phyloP scores from a whole-genome alignment of 1,140 invertebrate genomes.

The Achatina immaculata region DNA sequence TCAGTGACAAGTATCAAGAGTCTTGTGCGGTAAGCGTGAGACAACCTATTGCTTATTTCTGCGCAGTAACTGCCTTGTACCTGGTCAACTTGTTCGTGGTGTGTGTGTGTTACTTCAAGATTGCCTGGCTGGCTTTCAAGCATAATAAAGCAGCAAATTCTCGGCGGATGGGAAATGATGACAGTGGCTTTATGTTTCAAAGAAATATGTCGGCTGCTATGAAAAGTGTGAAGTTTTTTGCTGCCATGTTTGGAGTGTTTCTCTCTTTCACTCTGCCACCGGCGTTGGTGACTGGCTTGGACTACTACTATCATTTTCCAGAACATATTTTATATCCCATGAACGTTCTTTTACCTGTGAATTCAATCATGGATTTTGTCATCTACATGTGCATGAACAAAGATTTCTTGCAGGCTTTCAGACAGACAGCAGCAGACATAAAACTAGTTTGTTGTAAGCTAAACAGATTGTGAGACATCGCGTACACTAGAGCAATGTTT shows the following conservation, averaged over 20 bases:
- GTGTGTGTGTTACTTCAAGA: background rate
- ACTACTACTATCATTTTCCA: background rate
- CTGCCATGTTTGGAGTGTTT: background rate
- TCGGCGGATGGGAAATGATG: background rate
- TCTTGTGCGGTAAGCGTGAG: no score
- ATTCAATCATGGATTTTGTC: background rate
- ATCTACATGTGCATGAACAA: background rate
- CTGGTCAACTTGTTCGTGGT: background rate
- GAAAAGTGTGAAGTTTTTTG: constrained; percentile 5
- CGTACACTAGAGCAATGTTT: no score
- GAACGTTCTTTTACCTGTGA: background rate
- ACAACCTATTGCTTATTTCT: background rate
- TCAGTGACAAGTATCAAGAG: no score
- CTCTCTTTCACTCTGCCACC: background rate
- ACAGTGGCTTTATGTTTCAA: background rate
- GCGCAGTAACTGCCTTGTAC: background rate
- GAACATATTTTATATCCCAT: background rate
- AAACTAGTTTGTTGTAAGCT: background rate
- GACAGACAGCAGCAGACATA: background rate
- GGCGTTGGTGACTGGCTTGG: background rate
- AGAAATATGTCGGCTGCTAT: background rate
- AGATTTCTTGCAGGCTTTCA: background rate
- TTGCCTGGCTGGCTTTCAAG: background rate
- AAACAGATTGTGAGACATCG: no score
- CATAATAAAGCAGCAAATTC: background rate